phyloP scores from a whole-genome alignment of 2,888 invertebrate genomes.

The Panopea generosa region DNA sequence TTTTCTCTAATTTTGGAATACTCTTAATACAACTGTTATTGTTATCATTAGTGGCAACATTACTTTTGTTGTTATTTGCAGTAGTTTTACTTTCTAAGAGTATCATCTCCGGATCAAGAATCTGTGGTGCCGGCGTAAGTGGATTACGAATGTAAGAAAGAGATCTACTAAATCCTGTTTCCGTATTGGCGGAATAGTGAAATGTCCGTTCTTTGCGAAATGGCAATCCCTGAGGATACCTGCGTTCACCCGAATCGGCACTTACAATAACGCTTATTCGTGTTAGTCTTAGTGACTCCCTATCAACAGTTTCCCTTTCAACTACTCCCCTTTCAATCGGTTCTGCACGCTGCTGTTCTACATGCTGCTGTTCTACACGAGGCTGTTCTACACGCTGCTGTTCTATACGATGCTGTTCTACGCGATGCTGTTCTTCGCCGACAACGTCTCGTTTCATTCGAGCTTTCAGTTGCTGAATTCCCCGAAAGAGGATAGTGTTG shows the following conservation, averaged over 20 bases:
- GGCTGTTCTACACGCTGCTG: background rate
- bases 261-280: background rate
- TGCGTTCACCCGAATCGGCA: background rate
- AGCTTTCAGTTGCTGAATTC: constrained; percentile 54
- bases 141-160: constrained; percentile 5
- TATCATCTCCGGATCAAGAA: background rate
- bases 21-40: too few species aligned
- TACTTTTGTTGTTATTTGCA: too few species aligned
- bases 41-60: too few species aligned
- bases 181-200: background rate
- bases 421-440: constrained; percentile 4
- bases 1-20: background rate
- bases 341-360: too few species aligned
- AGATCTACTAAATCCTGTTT: constrained; percentile 6
- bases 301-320: background rate
- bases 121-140: constrained; percentile 4
- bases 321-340: too few species aligned
- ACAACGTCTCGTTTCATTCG: constrained; percentile 39
- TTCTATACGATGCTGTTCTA: too few species aligned
- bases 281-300: background rate
- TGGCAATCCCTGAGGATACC: background rate
- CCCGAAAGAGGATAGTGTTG: constrained; percentile 38
- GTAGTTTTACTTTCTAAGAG: background rate
- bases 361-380: background rate
- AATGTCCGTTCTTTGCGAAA: background rate